Conservation (phyloP, 2,797 vertebrate genomes). For the Cossypha dichroa region DNA sequence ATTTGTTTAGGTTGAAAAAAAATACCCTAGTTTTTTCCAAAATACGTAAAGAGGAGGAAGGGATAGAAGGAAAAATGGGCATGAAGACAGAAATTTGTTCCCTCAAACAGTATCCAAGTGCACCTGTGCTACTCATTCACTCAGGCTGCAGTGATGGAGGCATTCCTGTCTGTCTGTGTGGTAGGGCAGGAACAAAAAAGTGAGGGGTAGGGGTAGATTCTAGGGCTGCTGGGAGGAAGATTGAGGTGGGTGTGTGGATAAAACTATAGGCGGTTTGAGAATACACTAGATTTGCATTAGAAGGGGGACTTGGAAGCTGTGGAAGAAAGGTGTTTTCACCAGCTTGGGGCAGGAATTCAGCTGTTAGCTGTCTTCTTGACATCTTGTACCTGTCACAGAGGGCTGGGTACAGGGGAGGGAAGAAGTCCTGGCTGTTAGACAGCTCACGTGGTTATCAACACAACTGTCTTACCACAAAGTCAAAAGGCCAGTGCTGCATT, state of each 20-base stretch:
- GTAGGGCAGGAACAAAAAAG: background rate
- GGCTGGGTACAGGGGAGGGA: background rate
- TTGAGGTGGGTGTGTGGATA: background rate
- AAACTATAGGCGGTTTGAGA: background rate
- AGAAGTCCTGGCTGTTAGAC: background rate
- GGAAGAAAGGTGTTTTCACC: background rate
- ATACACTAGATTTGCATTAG: background rate
- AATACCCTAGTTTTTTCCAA: background rate
- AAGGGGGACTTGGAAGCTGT: background rate
- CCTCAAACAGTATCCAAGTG: fast-evolving
- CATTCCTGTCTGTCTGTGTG: background rate
- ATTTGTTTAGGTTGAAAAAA: background rate
- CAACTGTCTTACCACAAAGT: background rate
- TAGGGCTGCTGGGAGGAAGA: background rate
- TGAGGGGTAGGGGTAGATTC: background rate
- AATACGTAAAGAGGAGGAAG: background rate
- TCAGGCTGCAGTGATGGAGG: background rate
- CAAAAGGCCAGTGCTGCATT: background rate
- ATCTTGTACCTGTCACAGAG: background rate
- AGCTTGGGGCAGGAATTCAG: background rate
- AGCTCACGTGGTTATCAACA: background rate
- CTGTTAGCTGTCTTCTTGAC: background rate
- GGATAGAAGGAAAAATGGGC: background rate
- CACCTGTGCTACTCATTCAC: background rate
- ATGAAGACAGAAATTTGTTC: background rate